Base-by-base conservation (phyloP, 2,797 vertebrate genomes). In the Kryptolebias ocellatus region DNA sequence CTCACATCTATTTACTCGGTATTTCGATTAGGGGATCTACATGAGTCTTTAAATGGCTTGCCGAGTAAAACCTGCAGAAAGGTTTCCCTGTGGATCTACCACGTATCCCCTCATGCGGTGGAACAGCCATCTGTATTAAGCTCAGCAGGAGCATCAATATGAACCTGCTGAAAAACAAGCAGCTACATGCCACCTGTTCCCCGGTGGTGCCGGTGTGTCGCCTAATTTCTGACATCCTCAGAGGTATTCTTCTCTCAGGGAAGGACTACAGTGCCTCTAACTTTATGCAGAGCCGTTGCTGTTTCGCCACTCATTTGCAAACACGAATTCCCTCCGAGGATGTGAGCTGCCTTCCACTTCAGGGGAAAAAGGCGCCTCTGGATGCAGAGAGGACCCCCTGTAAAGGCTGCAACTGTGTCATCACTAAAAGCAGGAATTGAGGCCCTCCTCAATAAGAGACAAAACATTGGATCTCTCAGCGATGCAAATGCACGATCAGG, bases 81-180 rank as follows among this genome's bases (percentile, higher is more conserved):
- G 56, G 34, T 78, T 68, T 79, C 84, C 88, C 83, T 42, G 49
- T 67, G 64, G 86, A 90, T 88, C 81, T 56, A 81, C 86, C 85
- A 87, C 82, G 85, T 87, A 87, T 86, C 80, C 85, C 74, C 84
- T 75, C 20, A 85, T 74, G 86, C 79, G 74, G 71, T 57, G 55
- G 59, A 79, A 72, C 77, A 80, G 68, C 64, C 83, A 59, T 74
- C 67, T 70, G 89, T 87, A 84, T 87, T 84, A 84, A 89, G 84
- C 81, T 2, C 90, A 88, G 90, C 87, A 75, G 81, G 90, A 78
- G 83, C 67, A 74, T 72, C 79, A 63, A 74, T 72, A 72, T 83
- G 83, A 86, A 64, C 81, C 77, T 82, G 89, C 84, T 83, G 85
- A 88, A 90, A 94, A 92, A 92, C 87, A 90, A 92, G 90, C n/a